phyloP scores from a whole-genome alignment of 2,113 vertebrate species.

The Gadus macrocephalus region DNA sequence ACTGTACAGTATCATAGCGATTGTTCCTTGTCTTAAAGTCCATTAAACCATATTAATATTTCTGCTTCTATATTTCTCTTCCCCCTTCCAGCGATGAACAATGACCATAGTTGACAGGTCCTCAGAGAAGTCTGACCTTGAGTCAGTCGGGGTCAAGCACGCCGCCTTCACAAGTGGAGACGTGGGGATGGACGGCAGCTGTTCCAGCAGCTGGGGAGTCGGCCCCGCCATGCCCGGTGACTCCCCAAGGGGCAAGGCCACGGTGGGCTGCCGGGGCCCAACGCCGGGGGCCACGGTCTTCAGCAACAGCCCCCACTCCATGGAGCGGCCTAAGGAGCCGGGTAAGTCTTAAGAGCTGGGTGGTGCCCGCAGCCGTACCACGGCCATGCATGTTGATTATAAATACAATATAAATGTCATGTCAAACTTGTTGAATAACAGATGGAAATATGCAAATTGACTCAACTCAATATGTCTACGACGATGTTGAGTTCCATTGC shows the following conservation, averaged over 20 bases:
- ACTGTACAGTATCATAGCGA: no score
- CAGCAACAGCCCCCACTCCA: constrained; percentile 72
- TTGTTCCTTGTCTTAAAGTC: no score
- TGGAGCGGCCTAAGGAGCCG: constrained; percentile 86
- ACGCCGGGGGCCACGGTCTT: constrained; percentile 85
- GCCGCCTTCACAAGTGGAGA: constrained; percentile 82
- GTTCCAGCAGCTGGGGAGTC: constrained; percentile 80
- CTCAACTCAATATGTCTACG: no score
- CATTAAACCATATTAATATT: no score
- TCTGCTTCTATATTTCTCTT: not conserved
- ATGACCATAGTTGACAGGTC: constrained; percentile 98
- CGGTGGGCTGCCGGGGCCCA: constrained; percentile 75
- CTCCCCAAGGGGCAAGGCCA: constrained; percentile 77
- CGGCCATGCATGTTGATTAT: no score
- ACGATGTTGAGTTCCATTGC: no score
- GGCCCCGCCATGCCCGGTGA: constrained; percentile 77
- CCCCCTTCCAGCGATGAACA: constrained; percentile 84
- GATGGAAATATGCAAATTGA: no score
- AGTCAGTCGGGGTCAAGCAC: constrained; percentile 81
- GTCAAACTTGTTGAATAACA: no score
- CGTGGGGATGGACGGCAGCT: constrained; percentile 80
- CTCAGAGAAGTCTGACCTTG: constrained; percentile 85
- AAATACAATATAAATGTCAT: no score
- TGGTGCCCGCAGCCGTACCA: no score
- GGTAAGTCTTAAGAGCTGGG: constrained; percentile 70